These are phyloP conservation scores for Ophion ventricosus DNA, from an alignment of 2,888 invertebrate species.

Conservation along the genomic window DNA sequence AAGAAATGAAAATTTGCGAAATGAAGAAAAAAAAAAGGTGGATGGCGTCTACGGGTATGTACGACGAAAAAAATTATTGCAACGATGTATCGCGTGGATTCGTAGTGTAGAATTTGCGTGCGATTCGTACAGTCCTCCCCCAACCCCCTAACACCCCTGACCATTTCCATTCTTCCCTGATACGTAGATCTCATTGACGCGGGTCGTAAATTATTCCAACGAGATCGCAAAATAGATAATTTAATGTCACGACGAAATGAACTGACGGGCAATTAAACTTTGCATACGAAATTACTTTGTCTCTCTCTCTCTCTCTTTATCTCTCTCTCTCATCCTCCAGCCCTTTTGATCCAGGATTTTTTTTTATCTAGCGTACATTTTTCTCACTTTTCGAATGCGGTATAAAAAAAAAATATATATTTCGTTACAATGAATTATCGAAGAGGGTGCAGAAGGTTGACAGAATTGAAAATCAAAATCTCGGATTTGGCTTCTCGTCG, in stretches of 20 bases:
- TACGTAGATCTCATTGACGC: slow-evolving; percentile 73
- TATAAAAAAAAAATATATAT: slow-evolving; percentile 6
- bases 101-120: slow-evolving; percentile 57
- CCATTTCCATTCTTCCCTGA: slow-evolving; percentile 34
- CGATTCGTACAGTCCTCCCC: slow-evolving; percentile 17
- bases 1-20: neutral
- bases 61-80: slow-evolving; percentile 53
- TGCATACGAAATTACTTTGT: slow-evolving; percentile 72
- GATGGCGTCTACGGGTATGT: slow-evolving; percentile 35
- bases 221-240: slow-evolving; percentile 73
- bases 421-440: no score
- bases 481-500: slow-evolving; percentile 55
- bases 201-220: slow-evolving; percentile 74
- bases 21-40: slow-evolving; percentile 1
- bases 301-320: neutral
- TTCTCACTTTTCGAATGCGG: neutral
- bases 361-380: neutral
- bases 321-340: neutral
- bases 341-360: no score
- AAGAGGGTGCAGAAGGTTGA: no score
- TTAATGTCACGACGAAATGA: slow-evolving; percentile 74
- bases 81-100: slow-evolving; percentile 53
- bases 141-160: neutral
- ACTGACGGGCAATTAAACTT: slow-evolving; percentile 75
- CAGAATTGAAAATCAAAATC: slow-evolving; percentile 53